A percentile compares a stretch with the other conserved stretches of the same genome.
phyloP scores from a whole-genome alignment of 1,140 invertebrate species.

The Pemphigus obesinymphae region DNA sequence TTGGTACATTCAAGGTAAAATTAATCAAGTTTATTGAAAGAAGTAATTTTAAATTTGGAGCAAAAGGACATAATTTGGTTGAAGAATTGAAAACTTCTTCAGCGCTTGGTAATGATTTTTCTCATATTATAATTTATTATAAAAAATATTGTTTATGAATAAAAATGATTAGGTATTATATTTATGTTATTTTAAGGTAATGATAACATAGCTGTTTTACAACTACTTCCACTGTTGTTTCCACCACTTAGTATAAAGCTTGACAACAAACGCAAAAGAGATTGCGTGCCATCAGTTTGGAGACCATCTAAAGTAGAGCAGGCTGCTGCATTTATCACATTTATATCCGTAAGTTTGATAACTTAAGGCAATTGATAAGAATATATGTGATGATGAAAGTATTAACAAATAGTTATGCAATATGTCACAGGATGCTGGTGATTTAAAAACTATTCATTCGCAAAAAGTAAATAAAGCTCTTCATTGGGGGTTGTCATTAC shows the following conservation, averaged over 20 bases:
- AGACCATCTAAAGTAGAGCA: not conserved
- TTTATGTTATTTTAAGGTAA: not conserved
- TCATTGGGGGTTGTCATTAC: not conserved
- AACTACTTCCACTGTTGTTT: not conserved
- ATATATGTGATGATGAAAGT: not conserved
- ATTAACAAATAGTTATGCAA: no score
- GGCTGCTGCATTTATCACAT: not conserved
- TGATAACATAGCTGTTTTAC: not conserved
- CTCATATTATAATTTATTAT: not conserved
- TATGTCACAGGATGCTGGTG: not conserved
- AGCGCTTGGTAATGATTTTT: not conserved
- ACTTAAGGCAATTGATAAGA: not conserved
- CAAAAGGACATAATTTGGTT: not conserved
- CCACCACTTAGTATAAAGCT: not conserved
- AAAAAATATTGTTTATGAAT: not conserved
- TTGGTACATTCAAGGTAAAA: not conserved
- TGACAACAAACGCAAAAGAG: not conserved
- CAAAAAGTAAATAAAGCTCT: not conserved
- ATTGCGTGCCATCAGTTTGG: not conserved
- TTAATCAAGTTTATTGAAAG: not conserved
- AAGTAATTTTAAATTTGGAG: not conserved
- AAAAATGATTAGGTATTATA: not conserved
- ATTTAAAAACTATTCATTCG: not conserved
- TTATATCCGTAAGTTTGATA: not conserved
- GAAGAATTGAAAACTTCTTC: not conserved